Base-by-base conservation (phyloP, 2,888 invertebrate species). In the Acleris holmiana region DNA sequence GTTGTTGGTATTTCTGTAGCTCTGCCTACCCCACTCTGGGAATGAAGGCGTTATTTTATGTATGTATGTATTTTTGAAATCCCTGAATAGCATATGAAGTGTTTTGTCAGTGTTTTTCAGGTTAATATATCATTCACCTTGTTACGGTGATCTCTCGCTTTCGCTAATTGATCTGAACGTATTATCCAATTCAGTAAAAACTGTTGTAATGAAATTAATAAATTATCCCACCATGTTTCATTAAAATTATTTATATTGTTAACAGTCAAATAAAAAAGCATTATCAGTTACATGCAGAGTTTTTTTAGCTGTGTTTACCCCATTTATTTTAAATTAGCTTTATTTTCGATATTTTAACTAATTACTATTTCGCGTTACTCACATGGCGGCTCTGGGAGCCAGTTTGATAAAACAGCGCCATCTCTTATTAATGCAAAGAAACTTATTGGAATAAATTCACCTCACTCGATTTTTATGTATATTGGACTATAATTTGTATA, bases 131-230 rank as follows among this genome's bases (percentile, higher is more conserved):
- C 13, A 8, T 35, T 44, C 17, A 44, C 17, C 44, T 44, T 49
- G 17, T 61, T 18, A 7, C 21, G 21, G 21, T 59, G 8, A 10
- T 40, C 8, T 64, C 58, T 59, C n/a, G 59, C 48, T 65, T 59
- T 59, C 46, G 48, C 55, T 46, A 41, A 54, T 54, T 65, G 59
- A 59, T 60, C 59, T 65, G 64, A 54, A 59, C 48, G 17, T 19
- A 19, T 18, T 35, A 13, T 40, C 19, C 44, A 47, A n/a, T 47
- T 21, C 15, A 15, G 6, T 29, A 17, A 7, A 44, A 18, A 18
- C 17, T 35, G 35, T 35, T 35, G n/a, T 44, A n/a, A 44, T 44
- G 23, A 40, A 62, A 48, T 61, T 19, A 41, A 35, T 21, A 50
- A 48, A 41, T 40, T 25, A 48, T 62, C 55, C 61, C 61, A 62